Evolutionary conservation across 2,113 vertebrate species (phyloP).

Genomic region (Tylochromis polylepis): DNA sequence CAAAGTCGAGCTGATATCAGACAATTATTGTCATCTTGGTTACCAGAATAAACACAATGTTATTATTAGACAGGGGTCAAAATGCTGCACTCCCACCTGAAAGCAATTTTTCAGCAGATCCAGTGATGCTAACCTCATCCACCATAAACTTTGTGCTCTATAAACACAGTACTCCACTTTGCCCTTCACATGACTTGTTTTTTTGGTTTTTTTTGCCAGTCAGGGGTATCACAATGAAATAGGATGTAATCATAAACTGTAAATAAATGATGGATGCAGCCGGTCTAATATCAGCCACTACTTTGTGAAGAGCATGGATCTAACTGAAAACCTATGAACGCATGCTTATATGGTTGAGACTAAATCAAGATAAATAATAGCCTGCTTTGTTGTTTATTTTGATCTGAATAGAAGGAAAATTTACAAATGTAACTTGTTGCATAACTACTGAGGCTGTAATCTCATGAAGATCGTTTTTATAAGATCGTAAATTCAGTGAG

Average conservation of each 20-base stretch:
- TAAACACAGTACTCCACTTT: neutral
- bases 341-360: too few relatives aligned
- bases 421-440: neutral
- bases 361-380: neutral
- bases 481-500: neutral
- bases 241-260: neutral
- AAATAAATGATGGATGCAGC: neutral
- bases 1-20: neutral
- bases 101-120: neutral
- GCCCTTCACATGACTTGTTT: fast-evolving
- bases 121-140: neutral
- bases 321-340: neutral
- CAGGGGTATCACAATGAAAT: neutral
- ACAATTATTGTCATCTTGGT: neutral
- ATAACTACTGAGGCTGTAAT: neutral
- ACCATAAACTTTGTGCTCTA: neutral
- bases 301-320: neutral
- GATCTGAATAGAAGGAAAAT: neutral
- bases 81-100: neutral
- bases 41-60: neutral
- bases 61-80: neutral
- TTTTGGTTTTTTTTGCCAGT: neutral
- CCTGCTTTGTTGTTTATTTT: neutral
- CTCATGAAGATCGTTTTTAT: neutral
- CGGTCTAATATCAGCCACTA: neutral